Evolutionary conservation across 64 coral and sea anemone genomes (phyloP).

Genomic region (Anthopleura sola): DNA sequence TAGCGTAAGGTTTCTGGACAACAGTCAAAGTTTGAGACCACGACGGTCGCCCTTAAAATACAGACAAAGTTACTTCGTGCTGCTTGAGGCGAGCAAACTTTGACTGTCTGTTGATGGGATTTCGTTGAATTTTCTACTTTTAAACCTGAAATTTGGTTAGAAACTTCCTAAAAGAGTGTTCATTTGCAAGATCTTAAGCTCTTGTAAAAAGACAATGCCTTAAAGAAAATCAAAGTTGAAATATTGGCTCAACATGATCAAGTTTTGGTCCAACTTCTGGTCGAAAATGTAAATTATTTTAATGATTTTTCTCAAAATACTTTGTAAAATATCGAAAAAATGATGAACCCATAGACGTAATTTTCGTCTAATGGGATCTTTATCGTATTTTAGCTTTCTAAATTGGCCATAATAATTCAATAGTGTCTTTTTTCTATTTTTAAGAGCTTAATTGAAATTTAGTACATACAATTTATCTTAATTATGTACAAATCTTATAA

Average conservation of each 20-base stretch:
- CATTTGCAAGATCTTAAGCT: conserved; percentile 1
- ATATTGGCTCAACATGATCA: neutral
- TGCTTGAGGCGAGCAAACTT: conserved; percentile 13
- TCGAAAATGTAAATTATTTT: neutral
- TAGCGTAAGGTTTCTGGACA: conserved; percentile 17
- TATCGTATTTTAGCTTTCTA: conserved; percentile 6
- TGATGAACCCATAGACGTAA: neutral
- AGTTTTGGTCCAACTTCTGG: neutral
- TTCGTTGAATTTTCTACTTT: neutral
- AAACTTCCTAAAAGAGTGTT: neutral
- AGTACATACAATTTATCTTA: neutral
- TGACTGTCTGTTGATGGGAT: conserved; percentile 11
- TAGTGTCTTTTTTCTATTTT: neutral
- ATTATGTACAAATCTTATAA: neutral
- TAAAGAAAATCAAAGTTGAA: neutral
- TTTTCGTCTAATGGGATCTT: neutral
- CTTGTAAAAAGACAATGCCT: neutral
- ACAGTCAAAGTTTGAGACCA: neutral
- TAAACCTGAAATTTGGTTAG: neutral
- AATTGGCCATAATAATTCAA: neutral
- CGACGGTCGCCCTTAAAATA: neutral
- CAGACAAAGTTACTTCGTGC: conserved; percentile 25
- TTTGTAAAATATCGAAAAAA: neutral
- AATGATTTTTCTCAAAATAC: neutral
- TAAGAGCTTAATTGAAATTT: neutral